A percentile compares a stretch with the other conserved stretches of the same genome.
Conservation (phyloP, 1,140 invertebrate genomes). For the Drosophila pseudoananassae region DNA sequence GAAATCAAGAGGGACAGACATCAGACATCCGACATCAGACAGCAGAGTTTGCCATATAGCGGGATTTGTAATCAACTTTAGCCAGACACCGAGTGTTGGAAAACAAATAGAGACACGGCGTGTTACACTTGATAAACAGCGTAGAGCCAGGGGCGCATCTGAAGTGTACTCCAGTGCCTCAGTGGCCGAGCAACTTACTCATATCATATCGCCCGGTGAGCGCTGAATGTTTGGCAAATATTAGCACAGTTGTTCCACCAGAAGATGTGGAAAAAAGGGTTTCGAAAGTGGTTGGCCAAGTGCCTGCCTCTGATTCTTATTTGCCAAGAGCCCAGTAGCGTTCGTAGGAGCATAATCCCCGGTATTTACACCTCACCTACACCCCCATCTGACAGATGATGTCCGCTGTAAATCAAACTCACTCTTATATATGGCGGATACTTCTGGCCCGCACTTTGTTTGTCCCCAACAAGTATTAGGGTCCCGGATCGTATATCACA, state of each 20-base stretch:
- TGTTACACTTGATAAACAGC: constrained; percentile 76
- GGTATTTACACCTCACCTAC: constrained; percentile 68
- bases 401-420: constrained; percentile 50
- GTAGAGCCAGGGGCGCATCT: constrained; percentile 2
- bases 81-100: constrained; percentile 60
- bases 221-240: constrained; percentile 61
- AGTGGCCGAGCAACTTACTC: constrained; percentile 8
- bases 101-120: constrained; percentile 67
- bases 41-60: constrained; percentile 20
- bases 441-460: constrained; percentile 10
- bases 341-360: constrained; percentile 61
- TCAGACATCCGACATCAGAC: not conserved
- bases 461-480: constrained; percentile 19
- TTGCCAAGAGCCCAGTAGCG: constrained; percentile 53
- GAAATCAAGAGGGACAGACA: constrained; percentile 20
- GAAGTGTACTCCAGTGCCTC: constrained; percentile 1
- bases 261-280: constrained; percentile 23
- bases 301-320: constrained; percentile 36
- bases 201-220: constrained; percentile 27
- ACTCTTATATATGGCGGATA: constrained; percentile 27
- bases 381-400: constrained; percentile 22
- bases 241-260: constrained; percentile 53
- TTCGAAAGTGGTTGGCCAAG: constrained; percentile 24
- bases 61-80: constrained; percentile 56
- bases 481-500: constrained; percentile 1